Evolutionary conservation across 2,888 invertebrate species (phyloP).

Genomic region (Prosapia bicincta): DNA sequence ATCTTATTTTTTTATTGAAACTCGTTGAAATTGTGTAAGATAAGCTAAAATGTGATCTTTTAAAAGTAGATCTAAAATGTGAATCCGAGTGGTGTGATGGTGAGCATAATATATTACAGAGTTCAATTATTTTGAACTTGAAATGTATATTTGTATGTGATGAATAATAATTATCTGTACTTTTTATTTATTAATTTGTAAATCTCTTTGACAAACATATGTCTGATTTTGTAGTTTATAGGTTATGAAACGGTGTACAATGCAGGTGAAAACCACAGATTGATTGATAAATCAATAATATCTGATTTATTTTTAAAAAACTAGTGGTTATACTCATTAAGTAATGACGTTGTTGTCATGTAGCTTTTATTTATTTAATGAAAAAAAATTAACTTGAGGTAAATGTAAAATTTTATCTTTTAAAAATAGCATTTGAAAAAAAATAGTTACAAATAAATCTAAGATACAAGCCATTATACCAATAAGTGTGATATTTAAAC

Average conservation of each 20-base stretch:
- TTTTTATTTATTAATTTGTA: constrained; percentile 23
- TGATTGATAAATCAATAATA: background rate
- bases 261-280: background rate
- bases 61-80: background rate
- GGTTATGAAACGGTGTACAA: background rate
- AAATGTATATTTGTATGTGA: constrained; percentile 22
- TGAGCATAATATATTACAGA: background rate
- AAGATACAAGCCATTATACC: background rate
- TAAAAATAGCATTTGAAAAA: background rate
- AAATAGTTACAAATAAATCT: background rate
- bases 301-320: background rate
- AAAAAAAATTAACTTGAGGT: background rate
- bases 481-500: background rate
- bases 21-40: background rate
- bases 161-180: constrained; percentile 15
- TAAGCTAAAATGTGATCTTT: background rate
- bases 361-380: background rate
- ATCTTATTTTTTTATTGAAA: background rate
- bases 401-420: background rate
- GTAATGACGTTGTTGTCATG: background rate
- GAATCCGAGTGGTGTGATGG: background rate
- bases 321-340: background rate
- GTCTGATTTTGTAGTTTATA: background rate
- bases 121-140: background rate
- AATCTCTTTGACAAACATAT: constrained; percentile 7